Evolutionary conservation across 2,888 invertebrate species (phyloP), one percentile per base, ranked within the genome.

Genomic region (Perizoma affinitatum): DNA sequence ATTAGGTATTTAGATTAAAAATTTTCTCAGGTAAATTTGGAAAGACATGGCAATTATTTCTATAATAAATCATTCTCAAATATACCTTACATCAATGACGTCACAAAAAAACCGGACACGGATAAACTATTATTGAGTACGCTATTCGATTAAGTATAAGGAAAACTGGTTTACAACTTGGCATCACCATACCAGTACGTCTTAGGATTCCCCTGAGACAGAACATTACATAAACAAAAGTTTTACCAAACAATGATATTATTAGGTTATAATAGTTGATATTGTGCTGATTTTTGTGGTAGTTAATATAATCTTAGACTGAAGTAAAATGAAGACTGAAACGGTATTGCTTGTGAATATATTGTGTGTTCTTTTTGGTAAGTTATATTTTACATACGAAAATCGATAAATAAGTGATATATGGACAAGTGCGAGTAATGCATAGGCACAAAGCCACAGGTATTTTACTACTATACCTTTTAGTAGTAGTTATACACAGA

Each of bases 151-250:
- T 9, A 35, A 42, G 41, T 22, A 38, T 56, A 44, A 53, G 61
- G 55, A 56, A 61, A 61, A 61, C 44, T 10, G 7, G 52, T 56
- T 56, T 11, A 4, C 5, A 48, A 52, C 40, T 33, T 22, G 52
- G 55, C 6, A 52, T 11, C 52, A 22, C 22, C 22, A 22, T 2
- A 41, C 34, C 44, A 49, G 53, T 54, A 7, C 11, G 42, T 42
- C 46, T 42, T 8, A 52, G 47, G 44, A 56, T 35, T 47, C 40
- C 46, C 47, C 35, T 40, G 5, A 11, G 43, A n/a, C 22, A 5
- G 1, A 57, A 8, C 33, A 6, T 22, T 10, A 8, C 11, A 6
- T 35, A 43, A 43, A 55, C 9, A 54, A 22, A 22, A 22, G 22
- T 22, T 22, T 22, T 22, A 22, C 22, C 1, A 22, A 22, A 22